Conservation (phyloP, 2,113 vertebrate species). For the Xiphophorus maculatus region DNA sequence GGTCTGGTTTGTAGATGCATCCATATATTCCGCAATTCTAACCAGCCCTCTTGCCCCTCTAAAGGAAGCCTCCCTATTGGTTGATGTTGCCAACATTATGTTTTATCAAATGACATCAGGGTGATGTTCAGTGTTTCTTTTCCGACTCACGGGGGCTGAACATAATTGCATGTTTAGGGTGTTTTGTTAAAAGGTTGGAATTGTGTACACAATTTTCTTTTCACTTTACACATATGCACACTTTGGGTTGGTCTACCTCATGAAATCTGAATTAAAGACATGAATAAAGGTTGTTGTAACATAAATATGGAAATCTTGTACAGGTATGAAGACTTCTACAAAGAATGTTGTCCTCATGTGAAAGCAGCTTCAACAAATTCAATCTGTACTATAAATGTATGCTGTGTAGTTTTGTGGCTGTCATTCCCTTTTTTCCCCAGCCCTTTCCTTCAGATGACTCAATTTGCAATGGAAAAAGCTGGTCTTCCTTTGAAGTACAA, state of each 20-base stretch:
- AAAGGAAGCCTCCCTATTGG: too few relatives aligned
- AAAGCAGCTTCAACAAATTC: conserved; percentile 6
- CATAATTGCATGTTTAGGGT: too few relatives aligned
- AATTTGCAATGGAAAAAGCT: conserved; percentile 85
- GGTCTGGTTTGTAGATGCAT: too few relatives aligned
- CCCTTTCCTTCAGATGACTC: conserved; percentile 79
- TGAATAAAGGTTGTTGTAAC: not conserved
- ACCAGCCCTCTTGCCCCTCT: too few relatives aligned
- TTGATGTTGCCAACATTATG: too few relatives aligned
- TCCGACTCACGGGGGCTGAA: too few relatives aligned
- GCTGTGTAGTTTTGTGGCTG: conserved; percentile 28
- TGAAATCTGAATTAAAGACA: not conserved
- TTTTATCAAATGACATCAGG: too few relatives aligned
- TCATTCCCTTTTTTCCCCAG: conserved; percentile 15
- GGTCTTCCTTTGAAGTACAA: conserved; percentile 69
- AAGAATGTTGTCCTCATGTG: not conserved
- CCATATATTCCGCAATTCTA: too few relatives aligned
- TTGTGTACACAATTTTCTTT: too few relatives aligned
- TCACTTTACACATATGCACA: not conserved
- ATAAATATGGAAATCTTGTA: not conserved
- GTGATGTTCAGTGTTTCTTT: too few relatives aligned
- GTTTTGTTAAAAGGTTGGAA: too few relatives aligned
- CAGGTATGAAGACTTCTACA: not conserved
- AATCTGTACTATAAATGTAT: not conserved
- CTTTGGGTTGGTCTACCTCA: not conserved